phyloP scores from a whole-genome alignment of 2,797 vertebrate genomes.

The Petrocephalus sullivani region DNA sequence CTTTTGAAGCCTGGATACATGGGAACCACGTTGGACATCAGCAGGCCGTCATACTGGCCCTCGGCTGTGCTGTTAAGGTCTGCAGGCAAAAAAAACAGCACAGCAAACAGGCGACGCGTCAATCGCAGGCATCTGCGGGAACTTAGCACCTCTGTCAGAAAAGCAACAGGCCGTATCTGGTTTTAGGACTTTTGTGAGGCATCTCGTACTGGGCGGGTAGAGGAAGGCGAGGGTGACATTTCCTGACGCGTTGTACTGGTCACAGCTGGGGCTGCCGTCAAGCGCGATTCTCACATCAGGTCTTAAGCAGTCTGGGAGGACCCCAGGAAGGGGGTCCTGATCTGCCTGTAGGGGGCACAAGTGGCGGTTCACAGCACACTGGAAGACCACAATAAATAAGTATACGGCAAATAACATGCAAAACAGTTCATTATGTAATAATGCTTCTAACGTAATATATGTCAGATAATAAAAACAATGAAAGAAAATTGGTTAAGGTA shows the following conservation, averaged over 20 bases:
- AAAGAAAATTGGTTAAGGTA: not conserved
- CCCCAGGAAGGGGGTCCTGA: constrained; percentile 31
- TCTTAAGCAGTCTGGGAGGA: constrained; percentile 61
- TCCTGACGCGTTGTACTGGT: constrained; percentile 52
- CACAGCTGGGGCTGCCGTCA: constrained; percentile 64
- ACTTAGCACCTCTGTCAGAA: not conserved
- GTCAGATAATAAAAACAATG: not conserved
- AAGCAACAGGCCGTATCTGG: not conserved
- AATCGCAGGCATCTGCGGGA: not conserved
- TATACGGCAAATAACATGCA: not conserved
- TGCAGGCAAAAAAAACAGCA: constrained; percentile 29
- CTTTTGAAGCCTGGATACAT: constrained; percentile 86
- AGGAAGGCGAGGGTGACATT: constrained; percentile 68
- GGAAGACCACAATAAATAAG: not conserved
- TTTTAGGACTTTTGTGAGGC: not conserved
- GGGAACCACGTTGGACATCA: constrained; percentile 78
- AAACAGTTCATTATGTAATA: not conserved
- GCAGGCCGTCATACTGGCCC: constrained; percentile 70
- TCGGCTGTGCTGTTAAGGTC: constrained; percentile 50
- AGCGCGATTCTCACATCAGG: constrained; percentile 68
- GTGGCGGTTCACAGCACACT: not conserved
- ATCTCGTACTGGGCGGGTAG: constrained; percentile 71
- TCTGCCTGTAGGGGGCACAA: constrained; percentile 28
- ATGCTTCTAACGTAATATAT: not conserved
- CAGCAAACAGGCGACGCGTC: not conserved